These are phyloP conservation scores for Ammodramus savannarum DNA, from an alignment of 2,113 vertebrate species.

Conservation along the genomic window DNA sequence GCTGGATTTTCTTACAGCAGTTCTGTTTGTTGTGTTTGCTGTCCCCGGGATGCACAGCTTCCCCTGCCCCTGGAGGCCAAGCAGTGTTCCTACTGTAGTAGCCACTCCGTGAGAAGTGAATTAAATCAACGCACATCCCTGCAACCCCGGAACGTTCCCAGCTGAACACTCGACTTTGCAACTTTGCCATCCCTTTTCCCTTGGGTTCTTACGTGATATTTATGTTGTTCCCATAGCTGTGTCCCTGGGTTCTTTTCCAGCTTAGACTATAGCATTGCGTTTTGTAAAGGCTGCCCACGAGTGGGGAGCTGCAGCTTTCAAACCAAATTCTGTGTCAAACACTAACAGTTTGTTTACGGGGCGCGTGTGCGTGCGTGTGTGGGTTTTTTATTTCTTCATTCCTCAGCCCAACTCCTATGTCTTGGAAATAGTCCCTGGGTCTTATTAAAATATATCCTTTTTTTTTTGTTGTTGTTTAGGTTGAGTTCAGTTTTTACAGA, in stretches of 20 bases:
- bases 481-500: slow-evolving; percentile 37
- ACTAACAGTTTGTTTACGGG: slow-evolving; percentile 64
- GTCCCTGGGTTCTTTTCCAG: slow-evolving; percentile 14
- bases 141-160: rapidly evolving
- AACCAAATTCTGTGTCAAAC: slow-evolving; percentile 64
- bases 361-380: background rate
- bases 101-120: background rate
- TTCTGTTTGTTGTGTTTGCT: background rate
- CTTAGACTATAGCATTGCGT: slow-evolving; percentile 24
- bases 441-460: slow-evolving; percentile 18
- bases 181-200: background rate
- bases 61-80: background rate
- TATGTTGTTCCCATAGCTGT: slow-evolving; percentile 59
- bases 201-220: slow-evolving; percentile 51
- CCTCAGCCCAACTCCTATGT: slow-evolving; percentile 8
- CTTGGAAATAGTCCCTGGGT: background rate
- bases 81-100: background rate
- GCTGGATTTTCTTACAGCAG: background rate
- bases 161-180: slow-evolving; percentile 35
- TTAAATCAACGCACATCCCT: background rate
- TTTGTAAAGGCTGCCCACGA: slow-evolving; percentile 36
- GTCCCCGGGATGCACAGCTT: background rate
- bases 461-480: background rate
- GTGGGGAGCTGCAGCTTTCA: slow-evolving; percentile 43
- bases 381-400: slow-evolving; percentile 68